Conservation (phyloP, 2,888 invertebrate genomes). For the Orchesellides sinensis region DNA sequence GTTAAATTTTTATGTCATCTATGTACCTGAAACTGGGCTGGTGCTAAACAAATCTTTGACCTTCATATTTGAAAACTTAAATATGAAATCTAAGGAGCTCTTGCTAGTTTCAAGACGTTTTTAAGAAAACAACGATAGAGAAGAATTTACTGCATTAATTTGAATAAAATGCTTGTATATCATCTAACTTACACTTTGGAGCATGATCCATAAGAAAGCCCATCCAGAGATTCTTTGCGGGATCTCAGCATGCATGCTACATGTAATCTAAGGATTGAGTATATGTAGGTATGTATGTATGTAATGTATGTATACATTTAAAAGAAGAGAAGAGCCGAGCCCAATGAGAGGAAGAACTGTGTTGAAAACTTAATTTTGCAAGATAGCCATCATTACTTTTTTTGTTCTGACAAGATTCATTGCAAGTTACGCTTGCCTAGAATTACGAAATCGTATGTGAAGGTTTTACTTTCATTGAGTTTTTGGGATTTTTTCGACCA, state of each 20-base stretch:
- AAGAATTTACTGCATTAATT: conserved; percentile 10
- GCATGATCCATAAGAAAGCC: no score
- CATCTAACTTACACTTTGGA: not conserved
- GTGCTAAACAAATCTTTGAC: no score
- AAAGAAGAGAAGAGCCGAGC: conserved; percentile 5
- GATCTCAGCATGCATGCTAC: conserved; percentile 11
- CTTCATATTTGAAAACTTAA: no score
- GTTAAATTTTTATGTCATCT: no score
- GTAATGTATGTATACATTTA: not conserved
- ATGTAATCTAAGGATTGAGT: not conserved
- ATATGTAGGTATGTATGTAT: no score
- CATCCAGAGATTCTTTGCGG: conserved; percentile 4
- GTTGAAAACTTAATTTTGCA: conserved; percentile 55
- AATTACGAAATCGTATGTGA: no score
- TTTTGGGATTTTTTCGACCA: no score
- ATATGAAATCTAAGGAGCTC: no score
- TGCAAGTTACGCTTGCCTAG: no score
- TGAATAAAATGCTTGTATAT: conserved; percentile 14
- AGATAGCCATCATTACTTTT: conserved; percentile 33
- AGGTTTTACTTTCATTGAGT: no score
- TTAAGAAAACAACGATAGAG: not conserved
- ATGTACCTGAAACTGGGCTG: no score
- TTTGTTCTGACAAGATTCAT: not conserved
- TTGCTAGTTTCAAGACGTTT: not conserved
- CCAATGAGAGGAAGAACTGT: conserved; percentile 24